Evolutionary conservation across 2,888 invertebrate species (phyloP).

Genomic region (Lasioglossum calceatum): DNA sequence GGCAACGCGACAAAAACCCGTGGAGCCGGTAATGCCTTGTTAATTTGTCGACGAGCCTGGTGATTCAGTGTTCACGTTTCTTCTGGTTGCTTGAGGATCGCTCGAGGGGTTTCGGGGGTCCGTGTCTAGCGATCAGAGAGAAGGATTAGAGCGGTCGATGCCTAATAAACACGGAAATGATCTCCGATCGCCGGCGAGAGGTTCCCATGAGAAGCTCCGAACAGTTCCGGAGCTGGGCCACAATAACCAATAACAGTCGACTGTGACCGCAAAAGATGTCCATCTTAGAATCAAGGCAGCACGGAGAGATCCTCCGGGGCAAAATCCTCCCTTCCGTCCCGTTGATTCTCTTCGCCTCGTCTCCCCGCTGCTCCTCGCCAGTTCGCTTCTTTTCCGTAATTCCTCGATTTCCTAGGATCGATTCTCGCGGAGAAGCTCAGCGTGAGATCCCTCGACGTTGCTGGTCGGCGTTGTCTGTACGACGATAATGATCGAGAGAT

Average conservation of each 20-base stretch:
- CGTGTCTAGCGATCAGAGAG: not conserved
- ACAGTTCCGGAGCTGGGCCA: conserved; percentile 49
- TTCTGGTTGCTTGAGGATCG: not conserved
- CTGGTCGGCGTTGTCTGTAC: conserved; percentile 40
- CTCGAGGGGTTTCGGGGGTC: not conserved
- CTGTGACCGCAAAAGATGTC: conserved; percentile 75
- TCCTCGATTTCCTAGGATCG: conserved; percentile 63
- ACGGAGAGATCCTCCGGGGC: conserved; percentile 39
- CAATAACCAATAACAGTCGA: conserved; percentile 76
- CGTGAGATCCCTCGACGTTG: conserved; percentile 73
- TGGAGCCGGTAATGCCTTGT: not conserved
- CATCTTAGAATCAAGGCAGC: conserved; percentile 43
- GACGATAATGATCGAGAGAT: conserved; percentile 34
- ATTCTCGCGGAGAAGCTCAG: conserved; percentile 62
- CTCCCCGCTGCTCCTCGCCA: not conserved
- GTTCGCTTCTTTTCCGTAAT: conserved; percentile 41
- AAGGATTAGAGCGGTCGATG: conserved; percentile 22
- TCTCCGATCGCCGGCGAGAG: conserved; percentile 48
- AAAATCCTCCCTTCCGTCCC: conserved; percentile 43
- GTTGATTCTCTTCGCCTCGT: not conserved
- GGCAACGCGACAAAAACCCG: not conserved
- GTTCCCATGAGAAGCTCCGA: conserved; percentile 72
- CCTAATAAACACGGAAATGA: conserved; percentile 72
- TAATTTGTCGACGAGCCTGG: conserved; percentile 7
- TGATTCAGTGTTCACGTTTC: conserved; percentile 12